phyloP scores from a whole-genome alignment of 2,888 invertebrate species.

The Drosophila pseudotalamancana region DNA sequence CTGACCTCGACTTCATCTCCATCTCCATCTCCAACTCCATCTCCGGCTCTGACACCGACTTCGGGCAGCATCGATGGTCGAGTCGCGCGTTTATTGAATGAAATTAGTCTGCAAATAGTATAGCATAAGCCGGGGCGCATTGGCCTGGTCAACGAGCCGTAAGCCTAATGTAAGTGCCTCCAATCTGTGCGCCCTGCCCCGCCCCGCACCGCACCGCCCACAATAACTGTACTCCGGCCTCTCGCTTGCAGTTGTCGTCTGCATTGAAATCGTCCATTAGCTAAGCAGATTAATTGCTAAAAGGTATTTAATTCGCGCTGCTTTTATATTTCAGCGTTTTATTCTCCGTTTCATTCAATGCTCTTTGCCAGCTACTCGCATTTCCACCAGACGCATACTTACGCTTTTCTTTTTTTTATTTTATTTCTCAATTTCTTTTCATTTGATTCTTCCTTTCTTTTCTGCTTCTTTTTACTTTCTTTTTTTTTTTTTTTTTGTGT shows the following conservation, averaged over 20 bases:
- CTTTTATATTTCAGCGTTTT: constrained; percentile 68
- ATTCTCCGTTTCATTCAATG: constrained; percentile 35
- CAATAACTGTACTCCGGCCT: background rate
- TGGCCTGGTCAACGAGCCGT: constrained; percentile 55
- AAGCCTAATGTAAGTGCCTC: constrained; percentile 58
- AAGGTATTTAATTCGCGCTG: constrained; percentile 82
- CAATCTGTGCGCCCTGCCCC: constrained; percentile 25
- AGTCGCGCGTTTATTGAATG: constrained; percentile 67
- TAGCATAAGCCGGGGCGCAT: constrained; percentile 47
- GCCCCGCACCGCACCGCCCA: background rate
- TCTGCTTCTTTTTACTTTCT: constrained; percentile 28
- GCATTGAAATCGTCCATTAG: constrained; percentile 81
- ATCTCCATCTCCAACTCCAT: background rate
- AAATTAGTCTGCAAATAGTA: constrained; percentile 67
- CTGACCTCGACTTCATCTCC: background rate
- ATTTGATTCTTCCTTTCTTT: constrained; percentile 35
- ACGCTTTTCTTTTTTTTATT: constrained; percentile 48
- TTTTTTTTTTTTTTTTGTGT: constrained; percentile 33
- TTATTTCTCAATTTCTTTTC: constrained; percentile 56
- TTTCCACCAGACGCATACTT: constrained; percentile 56
- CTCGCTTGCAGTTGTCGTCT: constrained; percentile 49
- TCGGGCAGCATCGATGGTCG: constrained; percentile 52
- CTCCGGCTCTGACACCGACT: background rate
- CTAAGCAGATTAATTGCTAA: constrained; percentile 83
- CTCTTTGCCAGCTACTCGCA: constrained; percentile 9